Evolutionary conservation across 2,113 vertebrate species (phyloP).

Genomic region (Paramisgurnus dabryanus): DNA sequence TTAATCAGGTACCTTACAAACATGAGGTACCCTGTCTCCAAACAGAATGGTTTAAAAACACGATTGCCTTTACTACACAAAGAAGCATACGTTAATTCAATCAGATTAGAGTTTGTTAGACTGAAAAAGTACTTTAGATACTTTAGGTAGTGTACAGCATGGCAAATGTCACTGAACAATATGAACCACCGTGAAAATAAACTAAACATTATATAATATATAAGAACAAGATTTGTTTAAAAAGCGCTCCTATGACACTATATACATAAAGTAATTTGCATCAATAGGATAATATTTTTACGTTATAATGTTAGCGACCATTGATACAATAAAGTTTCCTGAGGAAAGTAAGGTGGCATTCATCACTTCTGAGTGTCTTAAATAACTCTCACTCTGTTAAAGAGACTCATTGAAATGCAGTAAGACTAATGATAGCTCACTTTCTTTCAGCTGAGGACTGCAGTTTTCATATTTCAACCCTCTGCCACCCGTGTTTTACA

Average conservation of each 20-base stretch:
- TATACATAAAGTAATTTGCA: too few relatives aligned
- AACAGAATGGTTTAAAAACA: too few relatives aligned
- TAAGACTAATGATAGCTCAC: constrained; percentile 25
- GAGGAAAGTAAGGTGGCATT: not conserved
- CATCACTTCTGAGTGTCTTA: constrained; percentile 12
- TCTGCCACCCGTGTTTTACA: constrained; percentile 37
- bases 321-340: not conserved
- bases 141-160: too few relatives aligned
- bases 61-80: too few relatives aligned
- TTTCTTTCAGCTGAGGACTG: constrained; percentile 24
- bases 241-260: too few relatives aligned
- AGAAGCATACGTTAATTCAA: too few relatives aligned
- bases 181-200: not conserved
- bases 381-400: constrained; percentile 13
- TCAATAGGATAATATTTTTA: not conserved
- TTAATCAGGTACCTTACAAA: too few relatives aligned
- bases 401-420: constrained; percentile 28
- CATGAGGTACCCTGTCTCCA: too few relatives aligned
- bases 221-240: too few relatives aligned
- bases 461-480: constrained; percentile 21
- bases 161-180: not conserved
- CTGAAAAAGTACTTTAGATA: too few relatives aligned
- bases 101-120: too few relatives aligned
- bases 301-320: not conserved
- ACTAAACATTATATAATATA: too few relatives aligned